phyloP scores from a whole-genome alignment of 2,797 vertebrate genomes.

The Echeneis naucrates region DNA sequence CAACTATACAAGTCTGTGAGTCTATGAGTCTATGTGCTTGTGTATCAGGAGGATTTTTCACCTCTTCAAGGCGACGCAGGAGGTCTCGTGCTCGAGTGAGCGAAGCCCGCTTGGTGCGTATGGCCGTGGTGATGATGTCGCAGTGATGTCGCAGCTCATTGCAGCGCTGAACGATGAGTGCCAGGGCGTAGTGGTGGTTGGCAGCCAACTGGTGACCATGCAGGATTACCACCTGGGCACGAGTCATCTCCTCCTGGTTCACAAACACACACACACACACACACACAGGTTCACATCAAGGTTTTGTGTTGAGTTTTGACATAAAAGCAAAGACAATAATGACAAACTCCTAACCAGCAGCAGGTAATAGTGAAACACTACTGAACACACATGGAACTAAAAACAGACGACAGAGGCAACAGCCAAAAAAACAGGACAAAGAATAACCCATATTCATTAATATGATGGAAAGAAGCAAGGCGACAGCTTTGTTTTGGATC shows the following conservation, averaged over 20 bases:
- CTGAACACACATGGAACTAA: neutral
- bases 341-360: neutral
- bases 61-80: slow-evolving; percentile 90
- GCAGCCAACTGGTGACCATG: slow-evolving; percentile 94
- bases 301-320: neutral
- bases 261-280: slow-evolving; percentile 1
- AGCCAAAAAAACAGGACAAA: no score
- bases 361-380: neutral
- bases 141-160: slow-evolving; percentile 92
- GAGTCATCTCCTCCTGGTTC: slow-evolving; percentile 89
- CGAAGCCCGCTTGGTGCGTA: slow-evolving; percentile 84
- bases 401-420: neutral
- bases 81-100: slow-evolving; percentile 89
- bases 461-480: no score
- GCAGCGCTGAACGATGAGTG: slow-evolving; percentile 95
- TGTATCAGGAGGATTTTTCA: slow-evolving; percentile 50
- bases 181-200: slow-evolving; percentile 94
- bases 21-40: neutral
- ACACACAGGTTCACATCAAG: neutral
- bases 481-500: no score
- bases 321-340: neutral
- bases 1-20: neutral
- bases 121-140: slow-evolving; percentile 87
- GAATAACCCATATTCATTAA: no score
- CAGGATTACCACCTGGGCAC: slow-evolving; percentile 89